Conservation (phyloP, 2,888 invertebrate genomes). For the Lycocerus yunnanus region DNA sequence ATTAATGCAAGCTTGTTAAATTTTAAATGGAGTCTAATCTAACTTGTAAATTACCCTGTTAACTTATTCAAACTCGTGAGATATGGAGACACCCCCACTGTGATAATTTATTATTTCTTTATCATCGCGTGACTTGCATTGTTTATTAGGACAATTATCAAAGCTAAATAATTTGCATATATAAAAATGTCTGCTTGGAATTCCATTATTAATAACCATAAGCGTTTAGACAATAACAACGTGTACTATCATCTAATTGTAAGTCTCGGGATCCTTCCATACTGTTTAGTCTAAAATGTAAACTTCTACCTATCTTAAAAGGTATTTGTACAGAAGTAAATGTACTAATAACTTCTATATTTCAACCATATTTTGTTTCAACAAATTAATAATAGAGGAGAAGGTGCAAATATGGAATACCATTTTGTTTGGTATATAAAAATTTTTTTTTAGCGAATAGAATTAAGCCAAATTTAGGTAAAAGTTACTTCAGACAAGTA, state of each 20-base stretch:
- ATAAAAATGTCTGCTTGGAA: slow-evolving; percentile 33
- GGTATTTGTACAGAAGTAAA: too few species aligned
- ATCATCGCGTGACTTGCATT: slow-evolving; percentile 47
- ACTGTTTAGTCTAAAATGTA: not conserved
- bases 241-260: not conserved
- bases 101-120: slow-evolving; percentile 48
- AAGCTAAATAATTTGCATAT: slow-evolving; percentile 45
- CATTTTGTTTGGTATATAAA: too few species aligned
- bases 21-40: slow-evolving; percentile 46
- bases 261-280: not conserved
- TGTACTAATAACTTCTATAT: too few species aligned
- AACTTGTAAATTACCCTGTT: slow-evolving; percentile 48
- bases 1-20: slow-evolving; percentile 43
- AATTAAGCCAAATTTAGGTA: too few species aligned
- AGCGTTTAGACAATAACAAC: slow-evolving; percentile 7
- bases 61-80: slow-evolving; percentile 45
- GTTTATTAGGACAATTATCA: slow-evolving; percentile 48
- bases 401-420: too few species aligned
- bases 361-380: too few species aligned
- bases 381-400: too few species aligned
- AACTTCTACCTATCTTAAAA: not conserved
- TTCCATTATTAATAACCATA: slow-evolving; percentile 31
- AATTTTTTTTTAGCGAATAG: too few species aligned
- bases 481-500: too few species aligned
- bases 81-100: slow-evolving; percentile 43